phyloP scores from a whole-genome alignment of 2,797 vertebrate species.

The Sebastes vulpes region DNA sequence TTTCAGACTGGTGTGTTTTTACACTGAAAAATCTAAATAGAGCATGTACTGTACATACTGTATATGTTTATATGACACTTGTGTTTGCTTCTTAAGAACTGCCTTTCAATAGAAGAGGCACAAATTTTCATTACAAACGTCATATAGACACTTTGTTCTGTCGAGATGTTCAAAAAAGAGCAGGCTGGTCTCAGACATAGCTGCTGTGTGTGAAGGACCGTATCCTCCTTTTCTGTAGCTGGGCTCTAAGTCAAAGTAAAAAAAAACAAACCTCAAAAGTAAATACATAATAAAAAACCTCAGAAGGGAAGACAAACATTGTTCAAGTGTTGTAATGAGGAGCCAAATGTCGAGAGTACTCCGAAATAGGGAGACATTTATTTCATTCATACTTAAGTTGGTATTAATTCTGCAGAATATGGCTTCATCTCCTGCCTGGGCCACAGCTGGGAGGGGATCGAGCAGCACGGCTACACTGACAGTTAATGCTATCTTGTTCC shows the following conservation, averaged over 20 bases:
- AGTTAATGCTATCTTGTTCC: slow-evolving; percentile 3
- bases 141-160: too few relatives aligned
- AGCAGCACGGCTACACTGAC: slow-evolving; percentile 3
- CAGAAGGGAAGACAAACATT: background rate
- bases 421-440: background rate
- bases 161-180: too few relatives aligned
- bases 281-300: too few relatives aligned
- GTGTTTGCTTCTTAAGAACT: too few relatives aligned
- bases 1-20: background rate
- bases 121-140: too few relatives aligned
- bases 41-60: background rate
- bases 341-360: too few relatives aligned
- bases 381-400: too few relatives aligned
- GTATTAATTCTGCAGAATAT: background rate
- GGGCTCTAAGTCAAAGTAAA: too few relatives aligned
- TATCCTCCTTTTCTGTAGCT: too few relatives aligned
- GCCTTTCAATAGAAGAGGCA: too few relatives aligned
- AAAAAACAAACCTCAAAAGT: too few relatives aligned
- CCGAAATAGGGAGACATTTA: too few relatives aligned
- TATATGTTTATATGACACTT: background rate
- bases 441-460: background rate
- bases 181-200: background rate
- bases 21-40: background rate
- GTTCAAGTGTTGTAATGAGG: background rate
- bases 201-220: background rate